Evolutionary conservation across 2,113 vertebrate species (phyloP).

Genomic region (Ondatra zibethicus): DNA sequence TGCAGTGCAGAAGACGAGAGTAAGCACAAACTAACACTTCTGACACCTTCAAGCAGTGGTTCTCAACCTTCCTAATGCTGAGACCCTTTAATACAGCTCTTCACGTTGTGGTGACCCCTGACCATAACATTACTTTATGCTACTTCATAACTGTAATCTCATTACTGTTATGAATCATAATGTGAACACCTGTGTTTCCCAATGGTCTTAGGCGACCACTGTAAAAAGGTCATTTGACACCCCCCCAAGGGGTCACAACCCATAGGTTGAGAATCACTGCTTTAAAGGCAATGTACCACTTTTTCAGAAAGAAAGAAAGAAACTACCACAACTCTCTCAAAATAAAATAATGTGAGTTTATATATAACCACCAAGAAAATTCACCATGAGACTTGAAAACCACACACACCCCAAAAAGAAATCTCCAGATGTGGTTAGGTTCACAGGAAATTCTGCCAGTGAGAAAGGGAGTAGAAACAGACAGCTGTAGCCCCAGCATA

Average conservation of each 20-base stretch:
- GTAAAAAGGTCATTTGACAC: background rate
- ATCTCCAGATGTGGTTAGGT: background rate
- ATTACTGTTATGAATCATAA: background rate
- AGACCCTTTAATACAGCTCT: background rate
- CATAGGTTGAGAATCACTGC: background rate
- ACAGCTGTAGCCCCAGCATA: background rate
- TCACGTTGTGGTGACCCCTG: background rate
- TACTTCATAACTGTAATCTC: background rate
- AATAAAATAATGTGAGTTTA: conserved; percentile 2
- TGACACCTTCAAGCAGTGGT: background rate
- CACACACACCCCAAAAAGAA: background rate
- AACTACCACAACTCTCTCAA: background rate
- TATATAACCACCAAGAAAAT: background rate
- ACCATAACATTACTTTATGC: background rate
- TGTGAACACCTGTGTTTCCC: background rate
- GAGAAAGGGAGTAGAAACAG: background rate
- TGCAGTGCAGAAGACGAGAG: background rate
- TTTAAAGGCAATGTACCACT: background rate
- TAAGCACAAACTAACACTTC: background rate
- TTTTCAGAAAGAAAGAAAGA: background rate
- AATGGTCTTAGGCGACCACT: background rate
- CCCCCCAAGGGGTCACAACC: background rate
- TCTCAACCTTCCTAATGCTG: background rate
- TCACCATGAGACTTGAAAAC: background rate
- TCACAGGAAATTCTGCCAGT: background rate